These are phyloP conservation scores for Hirtodrosophila histrioides DNA, from an alignment of 2,888 invertebrate species.

Conservation along the genomic window DNA sequence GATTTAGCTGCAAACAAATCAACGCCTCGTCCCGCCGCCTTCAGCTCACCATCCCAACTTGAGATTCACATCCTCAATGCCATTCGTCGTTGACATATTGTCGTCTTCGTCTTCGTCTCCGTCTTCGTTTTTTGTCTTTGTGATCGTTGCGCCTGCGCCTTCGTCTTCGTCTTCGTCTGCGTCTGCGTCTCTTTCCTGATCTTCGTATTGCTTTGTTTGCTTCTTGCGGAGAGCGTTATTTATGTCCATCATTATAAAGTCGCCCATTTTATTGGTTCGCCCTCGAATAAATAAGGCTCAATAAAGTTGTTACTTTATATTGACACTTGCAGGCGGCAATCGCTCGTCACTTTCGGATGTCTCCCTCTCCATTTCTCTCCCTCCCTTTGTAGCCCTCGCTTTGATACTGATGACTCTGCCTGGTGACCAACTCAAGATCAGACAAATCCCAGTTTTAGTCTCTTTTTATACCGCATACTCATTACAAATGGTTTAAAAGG, in stretches of 20 bases:
- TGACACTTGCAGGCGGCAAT: slow-evolving; percentile 82
- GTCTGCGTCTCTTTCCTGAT: slow-evolving; percentile 9
- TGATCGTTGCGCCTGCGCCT: slow-evolving; percentile 30
- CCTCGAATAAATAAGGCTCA: slow-evolving; percentile 84
- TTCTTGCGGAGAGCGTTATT: slow-evolving; percentile 64
- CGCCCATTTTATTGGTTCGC: slow-evolving; percentile 82
- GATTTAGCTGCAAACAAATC: slow-evolving; percentile 30
- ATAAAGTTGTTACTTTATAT: slow-evolving; percentile 85
- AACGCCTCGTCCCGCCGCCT: slow-evolving; percentile 22
- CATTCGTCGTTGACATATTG: slow-evolving; percentile 62
- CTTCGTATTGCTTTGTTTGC: slow-evolving; percentile 23
- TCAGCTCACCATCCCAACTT: slow-evolving; percentile 10
- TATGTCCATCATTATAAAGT: slow-evolving; percentile 83
- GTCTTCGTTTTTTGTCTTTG: slow-evolving; percentile 14
- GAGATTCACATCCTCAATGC: slow-evolving; percentile 56
- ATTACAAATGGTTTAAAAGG: too few species aligned
- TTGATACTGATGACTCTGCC: slow-evolving; percentile 21
- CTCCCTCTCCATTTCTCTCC: not conserved
- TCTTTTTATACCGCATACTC: not conserved
- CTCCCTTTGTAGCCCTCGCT: not conserved
- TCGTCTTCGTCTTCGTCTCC: slow-evolving; percentile 36
- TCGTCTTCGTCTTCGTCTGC: slow-evolving; percentile 13
- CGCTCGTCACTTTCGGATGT: slow-evolving; percentile 70
- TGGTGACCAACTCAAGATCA: slow-evolving; percentile 6
- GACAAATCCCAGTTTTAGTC: slow-evolving; percentile 29